Evolutionary conservation across 2,113 vertebrate species (phyloP).

Genomic region (Geococcyx californianus): DNA sequence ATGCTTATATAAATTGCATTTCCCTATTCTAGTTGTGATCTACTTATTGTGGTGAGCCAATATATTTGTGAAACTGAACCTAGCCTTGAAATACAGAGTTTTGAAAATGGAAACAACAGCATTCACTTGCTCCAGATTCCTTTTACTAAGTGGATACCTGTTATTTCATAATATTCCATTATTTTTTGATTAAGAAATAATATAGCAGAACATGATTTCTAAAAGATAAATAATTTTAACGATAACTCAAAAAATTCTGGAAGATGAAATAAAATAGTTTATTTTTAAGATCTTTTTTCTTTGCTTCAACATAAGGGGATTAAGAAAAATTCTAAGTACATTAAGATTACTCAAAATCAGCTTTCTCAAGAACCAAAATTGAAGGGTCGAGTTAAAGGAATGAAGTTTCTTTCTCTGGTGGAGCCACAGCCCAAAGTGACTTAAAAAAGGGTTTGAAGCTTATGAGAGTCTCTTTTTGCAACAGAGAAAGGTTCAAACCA

Average conservation of each 20-base stretch:
- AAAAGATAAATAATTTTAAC: slow-evolving; percentile 50
- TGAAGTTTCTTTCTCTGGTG: background rate
- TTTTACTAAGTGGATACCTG: background rate
- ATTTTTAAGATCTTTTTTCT: background rate
- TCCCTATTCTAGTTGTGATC: background rate
- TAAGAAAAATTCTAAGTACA: background rate
- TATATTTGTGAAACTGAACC: background rate
- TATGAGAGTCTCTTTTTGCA: background rate
- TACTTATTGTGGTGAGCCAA: background rate
- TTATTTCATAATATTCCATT: background rate
- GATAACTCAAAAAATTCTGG: slow-evolving; percentile 45
- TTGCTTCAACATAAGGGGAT: background rate
- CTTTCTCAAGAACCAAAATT: background rate
- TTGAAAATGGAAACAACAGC: background rate
- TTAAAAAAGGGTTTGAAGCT: background rate
- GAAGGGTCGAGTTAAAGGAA: background rate
- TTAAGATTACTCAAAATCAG: background rate
- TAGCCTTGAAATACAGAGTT: background rate
- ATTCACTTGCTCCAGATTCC: background rate
- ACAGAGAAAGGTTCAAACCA: background rate
- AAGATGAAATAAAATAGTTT: slow-evolving; percentile 39
- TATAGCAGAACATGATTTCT: slow-evolving; percentile 37
- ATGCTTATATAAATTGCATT: background rate
- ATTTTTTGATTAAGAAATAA: background rate
- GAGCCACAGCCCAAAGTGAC: background rate